Evolutionary conservation across 2,888 invertebrate genomes (phyloP).

Genomic region (Chalcis sispes): DNA sequence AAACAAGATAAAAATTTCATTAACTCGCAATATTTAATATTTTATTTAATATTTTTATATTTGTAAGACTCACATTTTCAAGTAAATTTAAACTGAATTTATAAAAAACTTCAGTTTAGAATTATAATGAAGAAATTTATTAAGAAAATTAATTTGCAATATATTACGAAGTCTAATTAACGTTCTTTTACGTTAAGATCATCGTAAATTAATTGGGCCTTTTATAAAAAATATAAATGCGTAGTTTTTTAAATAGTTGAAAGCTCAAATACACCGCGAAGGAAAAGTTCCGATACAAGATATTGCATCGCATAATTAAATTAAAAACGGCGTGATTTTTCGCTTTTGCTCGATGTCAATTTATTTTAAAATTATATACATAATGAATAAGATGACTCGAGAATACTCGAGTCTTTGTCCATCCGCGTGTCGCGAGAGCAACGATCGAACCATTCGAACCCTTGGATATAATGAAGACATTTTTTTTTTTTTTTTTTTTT

Average conservation of each 20-base stretch:
- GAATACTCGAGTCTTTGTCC: no score
- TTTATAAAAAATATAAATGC: constrained; percentile 23
- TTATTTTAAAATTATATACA: no score
- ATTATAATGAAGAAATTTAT: constrained; percentile 45
- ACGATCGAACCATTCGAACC: no score
- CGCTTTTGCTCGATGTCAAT: no score
- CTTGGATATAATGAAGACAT: constrained; percentile 45
- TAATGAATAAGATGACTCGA: no score
- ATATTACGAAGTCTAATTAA: constrained; percentile 43
- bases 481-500: constrained; percentile 2
- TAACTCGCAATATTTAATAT: constrained; percentile 12
- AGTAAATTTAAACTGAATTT: constrained; percentile 15
- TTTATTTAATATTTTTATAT: no score
- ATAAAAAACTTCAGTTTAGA: constrained; percentile 32
- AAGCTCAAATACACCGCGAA: constrained; percentile 6
- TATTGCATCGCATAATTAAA: no score
- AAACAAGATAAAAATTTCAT: no score
- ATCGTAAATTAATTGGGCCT: constrained; percentile 32
- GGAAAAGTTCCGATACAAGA: no score
- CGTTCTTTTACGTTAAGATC: constrained; percentile 21
- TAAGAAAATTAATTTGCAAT: constrained; percentile 44
- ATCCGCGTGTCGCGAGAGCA: background rate
- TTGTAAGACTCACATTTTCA: constrained; percentile 10
- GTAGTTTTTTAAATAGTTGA: background rate
- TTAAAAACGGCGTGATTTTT: no score